Percentiles rank a stretch among this genome's conserved stretches.
Conservation (phyloP, 2,113 vertebrate species). For the Pangasianodon hypophthalmus region DNA sequence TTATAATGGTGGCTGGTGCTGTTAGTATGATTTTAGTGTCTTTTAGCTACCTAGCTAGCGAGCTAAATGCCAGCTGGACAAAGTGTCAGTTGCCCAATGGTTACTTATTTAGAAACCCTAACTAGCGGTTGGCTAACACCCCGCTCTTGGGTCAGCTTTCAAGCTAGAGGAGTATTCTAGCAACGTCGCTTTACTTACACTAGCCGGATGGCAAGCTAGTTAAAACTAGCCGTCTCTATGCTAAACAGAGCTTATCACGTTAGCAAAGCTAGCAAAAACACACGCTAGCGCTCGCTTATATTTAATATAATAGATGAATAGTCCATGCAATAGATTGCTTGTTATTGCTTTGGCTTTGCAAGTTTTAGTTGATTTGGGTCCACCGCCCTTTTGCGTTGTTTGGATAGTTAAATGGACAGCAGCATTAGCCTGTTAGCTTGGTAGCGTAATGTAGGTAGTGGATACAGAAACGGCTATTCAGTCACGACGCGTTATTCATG, state of each 20-base stretch:
- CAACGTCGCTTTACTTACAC: neutral
- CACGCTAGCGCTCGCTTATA: neutral
- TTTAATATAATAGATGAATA: neutral
- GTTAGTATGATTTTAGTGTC: neutral
- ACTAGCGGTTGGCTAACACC: neutral
- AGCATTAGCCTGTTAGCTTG: neutral
- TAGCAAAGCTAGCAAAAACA: neutral
- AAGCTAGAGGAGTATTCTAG: neutral
- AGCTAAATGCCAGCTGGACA: constrained; percentile 29
- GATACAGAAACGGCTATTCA: neutral
- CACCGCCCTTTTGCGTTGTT: neutral
- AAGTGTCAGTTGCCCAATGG: neutral
- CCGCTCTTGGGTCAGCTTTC: neutral
- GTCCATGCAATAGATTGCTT: neutral
- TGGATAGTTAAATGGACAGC: constrained; percentile 19
- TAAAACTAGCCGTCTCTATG: constrained; percentile 28
- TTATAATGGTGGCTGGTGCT: neutral
- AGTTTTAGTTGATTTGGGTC: neutral
- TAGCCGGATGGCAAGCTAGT: neutral
- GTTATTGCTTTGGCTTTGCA: neutral
- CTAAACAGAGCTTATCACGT: constrained; percentile 36
- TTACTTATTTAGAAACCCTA: neutral
- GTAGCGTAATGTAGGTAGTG: neutral
- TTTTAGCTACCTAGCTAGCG: neutral
- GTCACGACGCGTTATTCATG: neutral